A percentile compares a stretch with the other conserved stretches of the same genome.
These are phyloP conservation scores for Dinocampus coccinellae DNA, from an alignment of 2,888 invertebrate species.

Conservation along the genomic window DNA sequence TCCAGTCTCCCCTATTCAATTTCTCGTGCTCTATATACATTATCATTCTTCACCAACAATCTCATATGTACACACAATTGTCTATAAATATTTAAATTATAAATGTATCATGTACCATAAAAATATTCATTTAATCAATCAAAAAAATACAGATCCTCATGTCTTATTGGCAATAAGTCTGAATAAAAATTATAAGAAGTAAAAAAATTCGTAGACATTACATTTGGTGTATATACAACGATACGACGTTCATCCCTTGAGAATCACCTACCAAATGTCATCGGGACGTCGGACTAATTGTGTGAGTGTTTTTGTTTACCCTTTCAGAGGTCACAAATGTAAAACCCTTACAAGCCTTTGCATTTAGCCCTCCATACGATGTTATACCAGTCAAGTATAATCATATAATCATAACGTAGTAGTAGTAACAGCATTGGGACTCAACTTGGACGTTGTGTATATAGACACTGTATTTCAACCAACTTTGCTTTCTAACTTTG, in stretches of 20 bases:
- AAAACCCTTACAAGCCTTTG: conserved; percentile 66
- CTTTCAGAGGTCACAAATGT: conserved; percentile 54
- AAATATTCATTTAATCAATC: no score
- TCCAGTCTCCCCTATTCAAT: conserved; percentile 25
- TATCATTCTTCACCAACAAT: conserved; percentile 1
- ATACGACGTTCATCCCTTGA: conserved; percentile 48
- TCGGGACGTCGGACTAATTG: conserved; percentile 66
- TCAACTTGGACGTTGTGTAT: not conserved
- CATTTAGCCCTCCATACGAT: conserved; percentile 62
- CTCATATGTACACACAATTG: not conserved
- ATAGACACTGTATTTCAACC: not conserved
- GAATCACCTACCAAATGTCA: conserved; percentile 62
- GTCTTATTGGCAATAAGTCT: no score
- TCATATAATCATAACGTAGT: no score
- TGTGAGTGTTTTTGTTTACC: conserved; percentile 65
- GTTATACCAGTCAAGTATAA: no score
- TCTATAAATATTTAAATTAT: no score
- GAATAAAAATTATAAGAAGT: conserved; percentile 20
- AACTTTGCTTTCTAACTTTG: conserved; percentile 45
- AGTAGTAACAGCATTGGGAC: conserved; percentile 13
- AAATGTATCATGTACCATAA: no score
- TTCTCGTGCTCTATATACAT: not conserved
- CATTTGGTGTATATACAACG: conserved; percentile 6
- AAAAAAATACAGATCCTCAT: no score
- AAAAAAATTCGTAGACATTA: no score